Conservation (phyloP, 2,888 invertebrate species). For the Teinopalpus imperialis region DNA sequence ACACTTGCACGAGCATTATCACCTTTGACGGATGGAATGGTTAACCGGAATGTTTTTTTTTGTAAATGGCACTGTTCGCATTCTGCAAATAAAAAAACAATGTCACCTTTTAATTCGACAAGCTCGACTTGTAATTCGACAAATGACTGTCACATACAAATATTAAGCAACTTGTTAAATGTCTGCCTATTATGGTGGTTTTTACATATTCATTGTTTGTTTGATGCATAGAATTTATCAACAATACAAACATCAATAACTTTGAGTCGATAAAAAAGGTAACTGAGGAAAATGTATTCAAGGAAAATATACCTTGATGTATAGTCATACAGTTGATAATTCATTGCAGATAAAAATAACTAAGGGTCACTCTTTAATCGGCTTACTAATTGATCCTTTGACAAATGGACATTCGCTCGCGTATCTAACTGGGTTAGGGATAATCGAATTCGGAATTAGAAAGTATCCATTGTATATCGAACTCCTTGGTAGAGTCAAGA, state of each 20-base stretch:
- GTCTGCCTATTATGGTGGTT: slow-evolving; percentile 6
- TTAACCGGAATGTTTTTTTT: no score
- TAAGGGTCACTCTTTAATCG: slow-evolving; percentile 27
- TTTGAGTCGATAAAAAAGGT: neutral
- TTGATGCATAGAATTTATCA: slow-evolving; percentile 4
- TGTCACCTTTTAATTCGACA: slow-evolving; percentile 1
- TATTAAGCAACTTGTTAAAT: slow-evolving; percentile 24
- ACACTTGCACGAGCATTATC: no score
- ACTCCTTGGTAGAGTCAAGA: no score
- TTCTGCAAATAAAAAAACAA: no score
- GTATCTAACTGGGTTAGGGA: slow-evolving; percentile 17
- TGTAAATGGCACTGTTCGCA: no score
- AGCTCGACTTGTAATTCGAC: slow-evolving; percentile 11
- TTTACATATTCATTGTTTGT: slow-evolving; percentile 16
- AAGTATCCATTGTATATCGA: slow-evolving; percentile 21
- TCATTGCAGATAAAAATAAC: neutral
- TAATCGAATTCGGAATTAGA: slow-evolving; percentile 16
- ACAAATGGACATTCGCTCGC: slow-evolving; percentile 23
- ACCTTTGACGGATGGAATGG: no score
- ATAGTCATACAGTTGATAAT: neutral
- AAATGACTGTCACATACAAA: slow-evolving; percentile 12
- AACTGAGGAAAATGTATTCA: neutral
- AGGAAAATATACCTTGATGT: slow-evolving; percentile 1
- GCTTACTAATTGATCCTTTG: slow-evolving; percentile 31
- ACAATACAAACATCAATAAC: neutral